A percentile compares a stretch with the other conserved stretches of the same genome.
These are phyloP conservation scores for Lucifuga dentata DNA, from an alignment of 2,113 vertebrate genomes.

Conservation along the genomic window DNA sequence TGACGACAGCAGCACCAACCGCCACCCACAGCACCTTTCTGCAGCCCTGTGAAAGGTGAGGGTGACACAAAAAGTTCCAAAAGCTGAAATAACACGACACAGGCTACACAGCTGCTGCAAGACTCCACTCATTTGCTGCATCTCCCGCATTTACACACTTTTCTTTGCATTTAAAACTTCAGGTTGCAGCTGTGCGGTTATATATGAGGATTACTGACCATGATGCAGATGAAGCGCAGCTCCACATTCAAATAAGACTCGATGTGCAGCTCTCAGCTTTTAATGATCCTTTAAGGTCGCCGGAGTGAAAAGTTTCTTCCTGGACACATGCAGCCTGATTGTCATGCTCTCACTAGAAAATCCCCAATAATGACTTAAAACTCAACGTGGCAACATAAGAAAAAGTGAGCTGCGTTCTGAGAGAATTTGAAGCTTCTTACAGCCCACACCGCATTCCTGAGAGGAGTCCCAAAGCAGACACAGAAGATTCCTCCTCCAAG, in stretches of 20 bases:
- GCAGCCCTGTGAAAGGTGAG: constrained; percentile 73
- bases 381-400: constrained; percentile 10
- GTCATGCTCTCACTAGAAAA: constrained; percentile 28
- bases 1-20: constrained; percentile 77
- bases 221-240: constrained; percentile 51
- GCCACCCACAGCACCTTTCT: constrained; percentile 73
- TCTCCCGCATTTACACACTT: not conserved
- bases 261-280: constrained; percentile 24
- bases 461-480: constrained; percentile 41
- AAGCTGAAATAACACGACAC: constrained; percentile 12
- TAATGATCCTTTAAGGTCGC: constrained; percentile 45
- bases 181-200: not conserved
- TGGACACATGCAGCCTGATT: constrained; percentile 8
- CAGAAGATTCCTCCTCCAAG: constrained; percentile 58
- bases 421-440: constrained; percentile 27
- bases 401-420: constrained; percentile 39
- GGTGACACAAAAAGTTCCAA: constrained; percentile 33
- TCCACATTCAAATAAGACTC: no score
- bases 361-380: constrained; percentile 8
- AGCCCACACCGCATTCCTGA: constrained; percentile 59
- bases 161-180: not conserved
- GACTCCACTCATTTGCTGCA: no score
- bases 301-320: constrained; percentile 28
- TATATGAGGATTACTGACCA: constrained; percentile 78
- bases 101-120: no score